phyloP scores from a whole-genome alignment of 2,797 vertebrate genomes.

The Pipistrellus nathusii region DNA sequence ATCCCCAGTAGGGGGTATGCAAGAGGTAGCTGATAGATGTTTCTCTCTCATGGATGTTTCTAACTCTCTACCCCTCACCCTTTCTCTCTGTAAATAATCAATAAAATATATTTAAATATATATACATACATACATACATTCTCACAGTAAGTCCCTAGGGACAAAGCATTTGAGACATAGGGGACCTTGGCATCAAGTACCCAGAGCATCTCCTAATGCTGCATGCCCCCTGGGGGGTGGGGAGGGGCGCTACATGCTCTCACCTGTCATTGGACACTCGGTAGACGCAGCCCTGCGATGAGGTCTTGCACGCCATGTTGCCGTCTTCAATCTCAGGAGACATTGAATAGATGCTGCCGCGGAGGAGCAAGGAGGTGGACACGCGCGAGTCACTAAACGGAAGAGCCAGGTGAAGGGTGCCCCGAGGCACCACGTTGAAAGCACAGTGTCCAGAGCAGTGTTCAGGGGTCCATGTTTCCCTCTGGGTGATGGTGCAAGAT shows the following conservation, averaged over 20 bases:
- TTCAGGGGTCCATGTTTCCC: rapidly evolving
- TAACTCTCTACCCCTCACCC: not conserved
- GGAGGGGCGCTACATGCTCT: not conserved
- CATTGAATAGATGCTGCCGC: rapidly evolving
- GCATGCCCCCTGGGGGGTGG: not conserved
- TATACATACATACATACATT: too few species aligned
- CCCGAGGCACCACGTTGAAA: not conserved
- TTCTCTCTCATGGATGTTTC: too few species aligned
- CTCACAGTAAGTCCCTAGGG: not conserved
- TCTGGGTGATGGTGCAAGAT: too few species aligned
- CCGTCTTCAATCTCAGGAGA: not conserved
- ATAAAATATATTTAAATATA: too few species aligned
- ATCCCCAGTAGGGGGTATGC: too few species aligned
- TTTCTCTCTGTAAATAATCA: too few species aligned
- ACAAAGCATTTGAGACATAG: not conserved
- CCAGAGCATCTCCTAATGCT: not conserved
- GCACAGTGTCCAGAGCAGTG: rapidly evolving
- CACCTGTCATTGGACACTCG: not conserved
- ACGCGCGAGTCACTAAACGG: rapidly evolving
- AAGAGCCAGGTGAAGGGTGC: not conserved
- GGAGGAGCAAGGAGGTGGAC: too few species aligned
- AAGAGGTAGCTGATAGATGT: too few species aligned
- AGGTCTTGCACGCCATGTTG: rapidly evolving
- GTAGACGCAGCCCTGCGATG: rapidly evolving
- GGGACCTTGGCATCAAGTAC: not conserved